A percentile compares a stretch with the other conserved stretches of the same genome.
These are phyloP conservation scores for Thunnus maccoyii DNA, from an alignment of 2,113 vertebrate species.

Conservation along the genomic window DNA sequence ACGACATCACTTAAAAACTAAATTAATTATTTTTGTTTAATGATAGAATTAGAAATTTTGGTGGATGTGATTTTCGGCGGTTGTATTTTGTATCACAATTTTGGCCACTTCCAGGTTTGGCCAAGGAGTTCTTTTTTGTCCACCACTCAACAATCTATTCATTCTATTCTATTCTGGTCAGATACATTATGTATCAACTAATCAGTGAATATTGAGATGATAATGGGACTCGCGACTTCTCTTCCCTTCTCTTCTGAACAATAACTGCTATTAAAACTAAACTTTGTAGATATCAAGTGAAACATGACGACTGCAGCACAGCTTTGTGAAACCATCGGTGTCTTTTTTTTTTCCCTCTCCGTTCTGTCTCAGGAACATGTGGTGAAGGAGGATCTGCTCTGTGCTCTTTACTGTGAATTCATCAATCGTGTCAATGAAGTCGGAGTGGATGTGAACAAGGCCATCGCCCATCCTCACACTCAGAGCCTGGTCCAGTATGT, in stretches of 20 bases:
- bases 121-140: too few species aligned
- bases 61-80: too few species aligned
- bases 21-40: neutral
- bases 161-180: neutral
- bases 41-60: too few species aligned
- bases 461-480: constrained; percentile 95
- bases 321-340: neutral
- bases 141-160: neutral
- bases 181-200: neutral
- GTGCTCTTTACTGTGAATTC: constrained; percentile 95
- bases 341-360: rapidly evolving
- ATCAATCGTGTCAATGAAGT: constrained; percentile 99
- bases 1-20: neutral
- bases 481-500: constrained; percentile 97
- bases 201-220: neutral
- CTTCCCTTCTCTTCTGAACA: neutral
- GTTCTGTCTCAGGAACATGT: constrained; percentile 90
- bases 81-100: too few species aligned
- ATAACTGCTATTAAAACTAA: neutral
- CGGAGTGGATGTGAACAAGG: constrained; percentile 96
- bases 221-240: neutral
- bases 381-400: constrained; percentile 96
- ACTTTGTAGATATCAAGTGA: neutral
- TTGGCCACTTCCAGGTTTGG: too few species aligned
- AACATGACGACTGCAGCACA: neutral